Evolutionary conservation across 2,888 invertebrate species (phyloP), one percentile per base, ranked within the genome.

Genomic region (Clunio marinus): DNA sequence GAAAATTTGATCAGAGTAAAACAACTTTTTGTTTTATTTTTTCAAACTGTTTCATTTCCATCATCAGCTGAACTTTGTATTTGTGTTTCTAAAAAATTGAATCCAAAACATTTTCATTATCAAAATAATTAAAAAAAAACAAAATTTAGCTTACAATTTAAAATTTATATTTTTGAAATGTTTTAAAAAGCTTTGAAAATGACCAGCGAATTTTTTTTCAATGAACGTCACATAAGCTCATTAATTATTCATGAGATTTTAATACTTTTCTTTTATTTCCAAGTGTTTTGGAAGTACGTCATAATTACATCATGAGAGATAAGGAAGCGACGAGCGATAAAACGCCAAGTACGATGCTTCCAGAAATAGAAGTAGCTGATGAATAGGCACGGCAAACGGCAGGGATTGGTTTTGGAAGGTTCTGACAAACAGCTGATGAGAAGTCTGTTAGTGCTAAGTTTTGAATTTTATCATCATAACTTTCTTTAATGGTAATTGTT

Each of bases 381-480:
- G 17, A 17, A 15, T 55, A 46, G 7, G 74, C 72, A 46, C 41
- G 37, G 65, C 73, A 75, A 1, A 78, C 69, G 45, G 37, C 55
- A 63, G 73, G 79, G 69, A 75, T 73, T 22, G 77, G 77, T 27
- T 73, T 74, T 2, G 73, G 70, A 25, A 78, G 73, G 28, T 73
- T 75, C 70, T 81, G 78, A 75, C 88, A 88, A 1, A 86, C 76
- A 0, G 83, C 83, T 1, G 77, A 75, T 59, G 83, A 81, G 69
- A 88, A 82, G 73, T 86, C 80, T 1, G 75, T 76, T 73, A 83
- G 77, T 0, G 87, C 83, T 37, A 81, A 77, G 1, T 83, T 80
- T 69, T 83, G 85, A 1, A 80, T 76, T 0, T 80, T 80, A 71
- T 81, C 78, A 72, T 85, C 82, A 77, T 80, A 85, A 78, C 82